These are phyloP conservation scores for Ennomos fuscantarius DNA, from an alignment of 2,888 invertebrate species.

Conservation along the genomic window DNA sequence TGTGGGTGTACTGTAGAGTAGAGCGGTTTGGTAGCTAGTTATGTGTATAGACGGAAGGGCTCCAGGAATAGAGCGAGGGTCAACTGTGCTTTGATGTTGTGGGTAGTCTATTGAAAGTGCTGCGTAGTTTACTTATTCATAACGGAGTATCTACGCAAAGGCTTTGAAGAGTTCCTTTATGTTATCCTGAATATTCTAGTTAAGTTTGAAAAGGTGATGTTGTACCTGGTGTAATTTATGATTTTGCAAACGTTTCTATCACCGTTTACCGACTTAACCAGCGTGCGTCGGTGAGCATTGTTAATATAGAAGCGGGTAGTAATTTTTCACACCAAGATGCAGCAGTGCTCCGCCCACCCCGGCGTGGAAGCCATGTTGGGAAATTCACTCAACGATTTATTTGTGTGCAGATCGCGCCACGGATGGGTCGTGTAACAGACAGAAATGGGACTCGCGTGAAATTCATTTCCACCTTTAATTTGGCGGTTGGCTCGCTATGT, in stretches of 20 bases:
- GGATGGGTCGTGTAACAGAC: slow-evolving; percentile 55
- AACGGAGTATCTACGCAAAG: slow-evolving; percentile 37
- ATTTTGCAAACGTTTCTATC: slow-evolving; percentile 49
- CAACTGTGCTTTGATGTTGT: slow-evolving; percentile 69
- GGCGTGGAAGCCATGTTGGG: slow-evolving; percentile 78
- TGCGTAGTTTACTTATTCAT: slow-evolving; percentile 60
- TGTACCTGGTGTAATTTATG: slow-evolving; percentile 48
- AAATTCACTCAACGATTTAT: slow-evolving; percentile 78
- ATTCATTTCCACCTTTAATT: slow-evolving; percentile 55
- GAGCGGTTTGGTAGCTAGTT: slow-evolving; percentile 32
- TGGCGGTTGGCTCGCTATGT: slow-evolving; percentile 40
- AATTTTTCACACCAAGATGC: slow-evolving; percentile 71
- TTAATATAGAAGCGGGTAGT: slow-evolving; percentile 64
- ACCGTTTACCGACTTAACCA: slow-evolving; percentile 48
- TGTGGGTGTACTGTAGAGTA: slow-evolving; percentile 51
- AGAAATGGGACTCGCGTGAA: slow-evolving; percentile 57
- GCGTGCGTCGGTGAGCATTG: slow-evolving; percentile 50
- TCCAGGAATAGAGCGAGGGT: slow-evolving; percentile 74
- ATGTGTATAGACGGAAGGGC: slow-evolving; percentile 61
- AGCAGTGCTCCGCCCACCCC: slow-evolving; percentile 56
- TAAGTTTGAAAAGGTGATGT: slow-evolving; percentile 33
- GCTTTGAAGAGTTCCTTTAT: slow-evolving; percentile 35
- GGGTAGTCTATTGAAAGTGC: slow-evolving; percentile 58
- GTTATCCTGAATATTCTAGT: slow-evolving; percentile 30
- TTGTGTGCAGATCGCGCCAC: slow-evolving; percentile 66